Percentiles rank a stretch among this genome's conserved stretches.
phyloP scores from a whole-genome alignment of 2,113 vertebrate species.

The Sturnus vulgaris region DNA sequence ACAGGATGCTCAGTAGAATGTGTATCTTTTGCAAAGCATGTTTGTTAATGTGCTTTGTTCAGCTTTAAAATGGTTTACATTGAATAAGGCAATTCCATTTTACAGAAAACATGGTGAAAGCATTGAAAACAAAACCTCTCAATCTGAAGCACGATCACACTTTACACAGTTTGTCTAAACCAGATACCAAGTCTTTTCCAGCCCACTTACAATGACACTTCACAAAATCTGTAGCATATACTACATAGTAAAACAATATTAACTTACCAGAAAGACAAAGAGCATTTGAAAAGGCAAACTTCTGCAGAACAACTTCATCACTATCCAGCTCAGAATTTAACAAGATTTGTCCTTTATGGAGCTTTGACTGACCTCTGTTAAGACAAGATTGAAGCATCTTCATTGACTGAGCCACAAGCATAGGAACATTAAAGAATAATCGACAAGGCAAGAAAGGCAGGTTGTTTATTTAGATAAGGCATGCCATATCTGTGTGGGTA shows the following conservation, averaged over 20 bases:
- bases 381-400: conserved; percentile 22
- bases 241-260: neutral
- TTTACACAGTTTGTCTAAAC: neutral
- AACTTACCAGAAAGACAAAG: conserved; percentile 90
- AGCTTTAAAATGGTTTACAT: neutral
- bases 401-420: neutral
- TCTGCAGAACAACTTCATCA: conserved; percentile 85
- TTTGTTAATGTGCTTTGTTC: neutral
- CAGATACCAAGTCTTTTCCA: neutral
- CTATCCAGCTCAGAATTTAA: conserved; percentile 80
- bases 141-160: neutral
- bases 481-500: neutral
- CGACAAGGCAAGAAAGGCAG: neutral
- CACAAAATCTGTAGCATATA: neutral
- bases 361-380: conserved; percentile 87
- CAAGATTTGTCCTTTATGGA: conserved; percentile 86
- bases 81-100: neutral
- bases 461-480: neutral
- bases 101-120: neutral
- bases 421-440: neutral
- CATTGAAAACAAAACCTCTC: neutral
- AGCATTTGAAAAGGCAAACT: conserved; percentile 98
- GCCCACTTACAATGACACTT: neutral
- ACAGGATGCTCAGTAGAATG: neutral
- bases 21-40: neutral